A percentile compares a stretch with the other conserved stretches of the same genome.
These are phyloP conservation scores for Clytia hemisphaerica DNA, from an alignment of 30 jellyfish, hydroid and myxozoan species.

Conservation along the genomic window DNA sequence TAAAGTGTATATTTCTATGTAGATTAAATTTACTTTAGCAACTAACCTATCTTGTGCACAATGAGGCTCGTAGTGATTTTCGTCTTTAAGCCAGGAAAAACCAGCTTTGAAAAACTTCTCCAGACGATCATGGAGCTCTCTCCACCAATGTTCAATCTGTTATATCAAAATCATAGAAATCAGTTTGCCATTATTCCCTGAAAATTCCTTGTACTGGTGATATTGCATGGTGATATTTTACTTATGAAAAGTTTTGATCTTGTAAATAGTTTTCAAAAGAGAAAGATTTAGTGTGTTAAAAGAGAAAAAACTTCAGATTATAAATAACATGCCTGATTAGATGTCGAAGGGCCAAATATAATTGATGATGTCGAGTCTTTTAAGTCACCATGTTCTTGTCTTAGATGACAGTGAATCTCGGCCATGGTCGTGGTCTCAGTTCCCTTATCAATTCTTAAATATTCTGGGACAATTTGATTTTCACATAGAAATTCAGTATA, in stretches of 20 bases:
- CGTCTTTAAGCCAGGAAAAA: slow-evolving; percentile 26
- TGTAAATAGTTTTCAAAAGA: not conserved
- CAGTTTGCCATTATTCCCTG: not conserved
- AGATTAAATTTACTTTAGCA: no score
- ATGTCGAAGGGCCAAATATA: slow-evolving; percentile 44
- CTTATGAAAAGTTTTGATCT: not conserved
- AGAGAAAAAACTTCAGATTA: no score
- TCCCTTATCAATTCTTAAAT: slow-evolving; percentile 36
- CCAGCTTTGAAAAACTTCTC: slow-evolving; percentile 33
- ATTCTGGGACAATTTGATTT: slow-evolving; percentile 10
- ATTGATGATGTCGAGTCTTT: slow-evolving; percentile 29
- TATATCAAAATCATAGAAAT: not conserved
- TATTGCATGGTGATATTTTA: not conserved
- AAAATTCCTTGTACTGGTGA: not conserved
- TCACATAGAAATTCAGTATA: slow-evolving; percentile 29
- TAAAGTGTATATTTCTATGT: no score
- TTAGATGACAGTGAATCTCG: slow-evolving; percentile 27
- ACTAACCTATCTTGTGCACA: slow-evolving; percentile 5
- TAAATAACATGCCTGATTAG: slow-evolving; percentile 28
- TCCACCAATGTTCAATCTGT: slow-evolving; percentile 43
- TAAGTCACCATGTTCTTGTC: slow-evolving; percentile 32
- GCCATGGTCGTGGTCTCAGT: slow-evolving; percentile 35
- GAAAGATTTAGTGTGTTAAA: not conserved
- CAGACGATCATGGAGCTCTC: slow-evolving; percentile 37
- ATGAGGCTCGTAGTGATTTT: slow-evolving; percentile 24